These are phyloP conservation scores for Heliothis virescens DNA, from an alignment of 1,140 invertebrate species.

Conservation along the genomic window DNA sequence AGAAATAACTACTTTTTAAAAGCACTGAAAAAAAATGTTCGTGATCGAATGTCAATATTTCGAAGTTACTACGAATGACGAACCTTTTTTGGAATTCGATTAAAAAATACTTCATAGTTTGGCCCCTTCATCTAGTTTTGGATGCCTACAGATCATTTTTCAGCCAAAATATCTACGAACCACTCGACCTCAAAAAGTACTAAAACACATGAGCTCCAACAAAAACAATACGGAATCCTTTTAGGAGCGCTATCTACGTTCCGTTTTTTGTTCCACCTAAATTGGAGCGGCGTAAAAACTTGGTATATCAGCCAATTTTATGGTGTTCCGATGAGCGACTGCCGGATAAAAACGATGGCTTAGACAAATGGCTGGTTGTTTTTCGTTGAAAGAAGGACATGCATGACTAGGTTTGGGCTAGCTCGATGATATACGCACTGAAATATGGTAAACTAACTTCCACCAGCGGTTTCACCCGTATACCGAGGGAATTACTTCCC, in stretches of 20 bases:
- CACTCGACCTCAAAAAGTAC: background rate
- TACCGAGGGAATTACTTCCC: too few species aligned
- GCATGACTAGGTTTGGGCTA: constrained; percentile 8
- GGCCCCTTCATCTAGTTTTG: too few species aligned
- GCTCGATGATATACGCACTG: background rate
- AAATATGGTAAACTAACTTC: background rate
- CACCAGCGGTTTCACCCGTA: too few species aligned
- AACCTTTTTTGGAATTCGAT: too few species aligned
- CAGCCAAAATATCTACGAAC: too few species aligned
- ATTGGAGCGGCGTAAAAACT: constrained; percentile 56
- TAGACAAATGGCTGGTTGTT: constrained; percentile 47
- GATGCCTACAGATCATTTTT: too few species aligned
- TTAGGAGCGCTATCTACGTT: background rate
- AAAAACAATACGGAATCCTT: constrained; percentile 12
- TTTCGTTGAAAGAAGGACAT: constrained; percentile 32
- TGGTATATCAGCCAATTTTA: constrained; percentile 54
- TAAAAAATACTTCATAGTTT: too few species aligned
- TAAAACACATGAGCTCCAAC: background rate
- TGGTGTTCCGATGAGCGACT: constrained; percentile 53
- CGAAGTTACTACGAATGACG: too few species aligned
- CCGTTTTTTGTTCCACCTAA: constrained; percentile 52
- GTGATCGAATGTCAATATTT: too few species aligned
- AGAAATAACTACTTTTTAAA: too few species aligned
- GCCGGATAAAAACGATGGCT: constrained; percentile 49
- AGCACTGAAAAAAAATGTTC: too few species aligned